Conservation (phyloP, 92 coral and sea anemone genomes). For the Phenganax subtilis region DNA sequence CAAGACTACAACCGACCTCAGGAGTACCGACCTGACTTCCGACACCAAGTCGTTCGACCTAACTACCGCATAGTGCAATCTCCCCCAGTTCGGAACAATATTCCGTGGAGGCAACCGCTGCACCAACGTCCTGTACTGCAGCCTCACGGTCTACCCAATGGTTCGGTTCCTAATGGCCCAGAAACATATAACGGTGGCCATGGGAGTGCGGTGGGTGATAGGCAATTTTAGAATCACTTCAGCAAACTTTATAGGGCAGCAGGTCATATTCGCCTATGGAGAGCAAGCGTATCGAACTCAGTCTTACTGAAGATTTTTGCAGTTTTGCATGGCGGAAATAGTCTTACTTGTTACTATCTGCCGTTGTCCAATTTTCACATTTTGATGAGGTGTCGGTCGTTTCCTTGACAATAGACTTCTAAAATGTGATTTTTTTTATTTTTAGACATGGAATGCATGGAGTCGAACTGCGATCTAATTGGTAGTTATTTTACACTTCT, state of each 20-base stretch:
- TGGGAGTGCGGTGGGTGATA: constrained; percentile 21
- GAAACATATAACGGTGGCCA: constrained; percentile 37
- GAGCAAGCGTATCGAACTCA: neutral
- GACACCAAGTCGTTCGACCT: constrained; percentile 4
- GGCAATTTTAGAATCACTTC: no score
- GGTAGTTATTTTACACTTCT: neutral
- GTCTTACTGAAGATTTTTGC: no score
- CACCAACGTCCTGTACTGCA: constrained; percentile 48
- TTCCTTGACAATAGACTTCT: neutral
- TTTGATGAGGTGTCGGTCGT: neutral
- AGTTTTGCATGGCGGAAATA: no score
- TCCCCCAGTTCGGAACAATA: constrained; percentile 65
- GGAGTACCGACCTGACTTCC: neutral
- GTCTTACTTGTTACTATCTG: neutral
- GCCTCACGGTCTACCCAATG: constrained; percentile 32
- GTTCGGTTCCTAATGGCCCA: constrained; percentile 29
- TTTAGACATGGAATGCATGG: constrained; percentile 76
- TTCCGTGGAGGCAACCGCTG: constrained; percentile 74
- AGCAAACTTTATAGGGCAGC: neutral
- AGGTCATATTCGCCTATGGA: neutral
- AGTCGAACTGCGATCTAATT: constrained; percentile 73
- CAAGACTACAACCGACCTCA: neutral
- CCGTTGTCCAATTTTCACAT: neutral
- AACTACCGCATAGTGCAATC: constrained; percentile 27
- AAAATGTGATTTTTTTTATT: constrained; percentile 11